Conservation (phyloP, 2,113 vertebrate species). For the Platanista minor region DNA sequence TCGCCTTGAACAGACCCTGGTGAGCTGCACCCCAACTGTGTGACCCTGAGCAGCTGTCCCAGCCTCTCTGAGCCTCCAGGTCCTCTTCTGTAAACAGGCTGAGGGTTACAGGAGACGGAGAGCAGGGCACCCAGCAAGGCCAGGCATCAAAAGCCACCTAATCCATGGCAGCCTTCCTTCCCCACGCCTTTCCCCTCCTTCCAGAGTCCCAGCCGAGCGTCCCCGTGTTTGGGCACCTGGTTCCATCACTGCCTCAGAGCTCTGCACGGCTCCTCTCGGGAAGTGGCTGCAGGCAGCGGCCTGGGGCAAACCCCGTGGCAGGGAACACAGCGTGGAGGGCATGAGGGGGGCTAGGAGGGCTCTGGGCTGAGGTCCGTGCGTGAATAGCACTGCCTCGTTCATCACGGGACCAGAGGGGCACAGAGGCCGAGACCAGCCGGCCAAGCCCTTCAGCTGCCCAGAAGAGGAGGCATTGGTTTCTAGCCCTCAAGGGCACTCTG, state of each 20-base stretch:
- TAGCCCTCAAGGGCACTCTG: no score
- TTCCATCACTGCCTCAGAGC: accelerated
- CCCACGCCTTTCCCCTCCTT: background rate
- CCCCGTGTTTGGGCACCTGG: accelerated
- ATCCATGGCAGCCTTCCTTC: background rate
- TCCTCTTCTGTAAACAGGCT: background rate
- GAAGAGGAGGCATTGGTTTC: accelerated
- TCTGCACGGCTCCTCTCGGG: no score
- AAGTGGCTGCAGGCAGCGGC: background rate
- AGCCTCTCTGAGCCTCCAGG: background rate
- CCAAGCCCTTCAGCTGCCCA: accelerated
- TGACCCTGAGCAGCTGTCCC: background rate
- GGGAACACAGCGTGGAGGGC: accelerated
- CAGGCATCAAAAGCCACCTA: background rate
- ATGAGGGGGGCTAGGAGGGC: background rate
- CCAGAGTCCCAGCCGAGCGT: no score
- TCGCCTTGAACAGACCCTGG: background rate
- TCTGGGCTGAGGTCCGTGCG: background rate
- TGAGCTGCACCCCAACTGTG: background rate
- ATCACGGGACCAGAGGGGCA: background rate
- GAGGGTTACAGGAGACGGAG: accelerated
- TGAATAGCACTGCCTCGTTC: accelerated
- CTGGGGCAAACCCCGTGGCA: background rate
- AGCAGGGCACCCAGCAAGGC: background rate
- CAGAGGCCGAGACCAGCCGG: background rate